Percentiles rank a stretch among this genome's conserved stretches.
Evolutionary conservation across 2,797 vertebrate species (phyloP).

Genomic region (Cheirogaleus major): DNA sequence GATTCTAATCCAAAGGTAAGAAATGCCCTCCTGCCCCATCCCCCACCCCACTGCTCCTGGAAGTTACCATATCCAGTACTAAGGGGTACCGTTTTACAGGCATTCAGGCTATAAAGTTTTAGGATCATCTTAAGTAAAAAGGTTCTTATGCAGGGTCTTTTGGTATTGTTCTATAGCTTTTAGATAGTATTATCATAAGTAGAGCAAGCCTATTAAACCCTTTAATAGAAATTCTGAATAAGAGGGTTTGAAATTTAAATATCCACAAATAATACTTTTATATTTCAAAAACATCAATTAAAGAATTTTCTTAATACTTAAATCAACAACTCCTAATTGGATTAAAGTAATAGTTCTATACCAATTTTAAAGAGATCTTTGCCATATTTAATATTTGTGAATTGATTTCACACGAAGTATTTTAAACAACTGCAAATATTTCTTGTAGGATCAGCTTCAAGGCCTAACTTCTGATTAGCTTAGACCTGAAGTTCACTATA

Average conservation of each 20-base stretch:
- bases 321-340: not conserved
- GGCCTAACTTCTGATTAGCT: not conserved
- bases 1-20: not conserved
- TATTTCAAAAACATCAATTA: slow-evolving; percentile 17
- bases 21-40: not conserved
- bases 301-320: slow-evolving; percentile 13
- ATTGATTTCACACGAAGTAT: not conserved
- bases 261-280: not conserved
- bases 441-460: slow-evolving; percentile 14
- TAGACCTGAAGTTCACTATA: not conserved
- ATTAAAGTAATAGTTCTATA: not conserved
- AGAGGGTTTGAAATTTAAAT: slow-evolving; percentile 7
- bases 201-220: not conserved
- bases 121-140: slow-evolving; percentile 1
- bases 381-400: not conserved
- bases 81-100: not conserved
- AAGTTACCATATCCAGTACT: not conserved
- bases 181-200: not conserved
- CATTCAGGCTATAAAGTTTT: not conserved
- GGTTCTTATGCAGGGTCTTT: not conserved
- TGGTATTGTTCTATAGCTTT: not conserved
- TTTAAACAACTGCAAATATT: slow-evolving; percentile 3
- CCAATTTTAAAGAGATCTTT: not conserved
- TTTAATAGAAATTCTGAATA: not conserved
- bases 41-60: no score